Conservation (phyloP, 2,797 vertebrate genomes). For the Ptychadena robeensis region DNA sequence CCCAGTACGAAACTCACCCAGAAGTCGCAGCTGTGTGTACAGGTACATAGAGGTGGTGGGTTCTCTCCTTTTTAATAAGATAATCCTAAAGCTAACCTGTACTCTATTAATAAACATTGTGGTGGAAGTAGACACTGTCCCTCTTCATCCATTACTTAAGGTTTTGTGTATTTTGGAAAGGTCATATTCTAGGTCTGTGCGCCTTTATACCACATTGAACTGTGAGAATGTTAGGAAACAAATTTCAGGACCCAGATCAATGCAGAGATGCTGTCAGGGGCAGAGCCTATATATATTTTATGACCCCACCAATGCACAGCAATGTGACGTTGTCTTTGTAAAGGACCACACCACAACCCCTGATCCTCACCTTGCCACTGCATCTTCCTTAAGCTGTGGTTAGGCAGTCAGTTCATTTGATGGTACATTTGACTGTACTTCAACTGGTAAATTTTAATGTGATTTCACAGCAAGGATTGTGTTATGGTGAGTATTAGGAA, state of each 20-base stretch:
- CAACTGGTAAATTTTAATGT: no score
- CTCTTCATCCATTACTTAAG: neutral
- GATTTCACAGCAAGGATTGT: no score
- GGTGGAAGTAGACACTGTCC: neutral
- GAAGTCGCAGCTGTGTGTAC: slow-evolving; percentile 90
- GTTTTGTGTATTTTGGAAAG: neutral
- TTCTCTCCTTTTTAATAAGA: slow-evolving; percentile 54
- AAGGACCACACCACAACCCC: no score
- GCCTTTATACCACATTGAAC: neutral
- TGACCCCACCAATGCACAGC: no score
- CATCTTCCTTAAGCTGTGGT: no score
- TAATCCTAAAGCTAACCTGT: slow-evolving; percentile 46
- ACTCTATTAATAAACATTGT: neutral
- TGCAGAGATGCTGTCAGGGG: neutral
- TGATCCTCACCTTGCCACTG: no score
- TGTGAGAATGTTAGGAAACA: neutral
- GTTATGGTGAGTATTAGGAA: no score
- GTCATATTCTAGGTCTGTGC: neutral
- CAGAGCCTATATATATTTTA: no score
- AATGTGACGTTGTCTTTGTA: no score
- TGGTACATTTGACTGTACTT: no score
- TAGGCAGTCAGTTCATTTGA: no score
- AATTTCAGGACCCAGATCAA: neutral
- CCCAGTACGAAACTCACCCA: slow-evolving; percentile 87
- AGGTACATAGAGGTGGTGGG: slow-evolving; percentile 79